Evolutionary conservation across 2,113 vertebrate species (phyloP).

Genomic region (Hyla sarda): DNA sequence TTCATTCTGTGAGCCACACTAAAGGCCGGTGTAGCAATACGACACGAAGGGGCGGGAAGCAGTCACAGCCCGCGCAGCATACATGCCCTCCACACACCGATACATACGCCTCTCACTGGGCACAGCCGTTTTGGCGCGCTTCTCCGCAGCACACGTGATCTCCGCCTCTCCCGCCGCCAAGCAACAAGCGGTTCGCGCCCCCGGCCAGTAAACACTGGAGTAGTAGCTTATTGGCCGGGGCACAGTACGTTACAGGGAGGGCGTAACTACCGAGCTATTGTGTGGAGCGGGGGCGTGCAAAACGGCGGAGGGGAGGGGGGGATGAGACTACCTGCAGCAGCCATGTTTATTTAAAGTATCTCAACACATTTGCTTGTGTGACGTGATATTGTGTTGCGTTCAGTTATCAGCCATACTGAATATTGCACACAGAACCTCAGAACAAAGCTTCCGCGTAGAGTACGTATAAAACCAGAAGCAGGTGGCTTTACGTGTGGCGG

Average conservation of each 20-base stretch:
- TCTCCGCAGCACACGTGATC: constrained; percentile 25
- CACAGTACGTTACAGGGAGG: not conserved
- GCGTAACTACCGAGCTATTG: constrained; percentile 19
- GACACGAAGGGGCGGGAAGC: not conserved
- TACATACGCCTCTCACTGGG: not conserved
- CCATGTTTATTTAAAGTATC: not conserved
- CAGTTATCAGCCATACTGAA: not conserved
- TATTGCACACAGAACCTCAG: no score
- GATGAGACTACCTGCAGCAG: not conserved
- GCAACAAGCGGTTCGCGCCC: constrained; percentile 11
- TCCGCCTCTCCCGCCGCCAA: not conserved
- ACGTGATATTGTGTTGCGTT: not conserved
- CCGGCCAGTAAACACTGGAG: constrained; percentile 46
- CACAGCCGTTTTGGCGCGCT: constrained; percentile 22
- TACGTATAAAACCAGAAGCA: no score
- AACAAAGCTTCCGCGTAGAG: no score
- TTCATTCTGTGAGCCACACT: no score
- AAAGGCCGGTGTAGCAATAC: not conserved
- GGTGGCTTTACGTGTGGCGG: not conserved
- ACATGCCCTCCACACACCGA: not conserved
- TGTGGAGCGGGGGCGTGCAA: constrained; percentile 1
- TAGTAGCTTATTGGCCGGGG: constrained; percentile 17
- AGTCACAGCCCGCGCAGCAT: not conserved
- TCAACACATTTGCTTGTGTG: not conserved
- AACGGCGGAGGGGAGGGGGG: not conserved